These are phyloP conservation scores for Romanomermis culicivorax DNA, from an alignment of 2,888 invertebrate genomes.

Conservation along the genomic window DNA sequence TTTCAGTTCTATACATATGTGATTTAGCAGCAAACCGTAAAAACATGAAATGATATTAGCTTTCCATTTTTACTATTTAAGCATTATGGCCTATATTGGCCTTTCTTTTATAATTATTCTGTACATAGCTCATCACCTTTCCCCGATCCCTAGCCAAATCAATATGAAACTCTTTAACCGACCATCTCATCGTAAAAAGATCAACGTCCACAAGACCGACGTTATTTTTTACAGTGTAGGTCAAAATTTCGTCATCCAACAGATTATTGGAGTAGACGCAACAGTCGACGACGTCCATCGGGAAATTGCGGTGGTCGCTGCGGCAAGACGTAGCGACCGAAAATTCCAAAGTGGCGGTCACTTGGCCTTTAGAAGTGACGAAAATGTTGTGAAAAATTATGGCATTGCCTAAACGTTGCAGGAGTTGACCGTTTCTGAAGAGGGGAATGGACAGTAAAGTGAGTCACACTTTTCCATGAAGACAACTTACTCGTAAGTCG, in stretches of 20 bases:
- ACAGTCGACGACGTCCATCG: constrained; percentile 20
- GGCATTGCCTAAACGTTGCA: constrained; percentile 16
- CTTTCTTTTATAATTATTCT: too few species aligned
- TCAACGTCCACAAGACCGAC: neutral
- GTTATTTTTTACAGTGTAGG: neutral
- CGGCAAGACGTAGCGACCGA: constrained; percentile 20
- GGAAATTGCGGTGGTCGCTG: constrained; percentile 21
- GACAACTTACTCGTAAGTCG: neutral
- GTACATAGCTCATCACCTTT: too few species aligned
- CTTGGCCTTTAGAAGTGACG: constrained; percentile 16
- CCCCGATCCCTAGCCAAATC: too few species aligned
- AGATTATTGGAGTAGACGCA: constrained; percentile 19
- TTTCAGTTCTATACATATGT: too few species aligned
- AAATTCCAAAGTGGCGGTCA: constrained; percentile 19
- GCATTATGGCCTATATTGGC: too few species aligned
- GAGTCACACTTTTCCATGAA: neutral
- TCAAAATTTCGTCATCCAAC: constrained; percentile 17
- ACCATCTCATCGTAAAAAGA: neutral
- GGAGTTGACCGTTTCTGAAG: constrained; percentile 12
- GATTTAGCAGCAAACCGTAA: too few species aligned
- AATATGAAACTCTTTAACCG: neutral
- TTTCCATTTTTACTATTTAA: too few species aligned
- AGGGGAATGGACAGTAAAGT: neutral
- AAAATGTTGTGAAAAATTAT: constrained; percentile 17
- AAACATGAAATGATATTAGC: too few species aligned